Evolutionary conservation across 2,888 invertebrate species (phyloP), one percentile per base, ranked within the genome.

Genomic region (Thecophora atra): DNA sequence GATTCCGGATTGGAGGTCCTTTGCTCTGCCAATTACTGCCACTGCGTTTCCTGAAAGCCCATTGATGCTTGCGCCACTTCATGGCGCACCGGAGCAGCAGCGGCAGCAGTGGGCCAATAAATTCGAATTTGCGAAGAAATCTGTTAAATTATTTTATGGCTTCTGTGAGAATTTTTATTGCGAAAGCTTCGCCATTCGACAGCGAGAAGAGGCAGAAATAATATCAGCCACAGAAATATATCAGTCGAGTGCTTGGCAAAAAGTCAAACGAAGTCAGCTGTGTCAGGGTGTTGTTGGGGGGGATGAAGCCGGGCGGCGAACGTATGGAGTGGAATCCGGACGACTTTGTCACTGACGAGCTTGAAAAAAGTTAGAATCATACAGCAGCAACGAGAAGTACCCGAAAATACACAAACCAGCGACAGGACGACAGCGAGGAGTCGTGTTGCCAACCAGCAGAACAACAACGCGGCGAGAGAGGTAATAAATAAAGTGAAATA

Each of bases 291-390:
- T 19, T 19, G 52, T 17, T 15, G 21, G 3, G 7, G 19, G 6
- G 13, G 30, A 62, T n/a, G 17, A 30, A 19, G 51, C 26, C n/a
- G 28, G 8, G n/a, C 28, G 15, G 17, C 19, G 52, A 15, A n/a
- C n/a, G n/a, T n/a, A n/a, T n/a, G n/a, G 37, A 30, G 67, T 19
- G 54, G 54, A 24, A 66, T 15, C 37, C 21, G 42, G 67, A 30
- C 52, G 63, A 70, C 52, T 62, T 70, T 70, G 62, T 52, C 70
- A 63, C 70, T 63, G 62, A n/a, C 42, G 62, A 70, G 51, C 70
- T 54, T 54, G 54, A 63, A 64, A 70, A 70, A 70, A 54, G 62
- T 51, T 52, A 30, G 62, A 62, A 62, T 62, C 62, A 62, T 60
- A 60, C 69, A 58, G n/a, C 62, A 28, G 37, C 51, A 51, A 62